Evolutionary conservation across 2,797 vertebrate genomes (phyloP).

Genomic region (Emydoidea blandingii): DNA sequence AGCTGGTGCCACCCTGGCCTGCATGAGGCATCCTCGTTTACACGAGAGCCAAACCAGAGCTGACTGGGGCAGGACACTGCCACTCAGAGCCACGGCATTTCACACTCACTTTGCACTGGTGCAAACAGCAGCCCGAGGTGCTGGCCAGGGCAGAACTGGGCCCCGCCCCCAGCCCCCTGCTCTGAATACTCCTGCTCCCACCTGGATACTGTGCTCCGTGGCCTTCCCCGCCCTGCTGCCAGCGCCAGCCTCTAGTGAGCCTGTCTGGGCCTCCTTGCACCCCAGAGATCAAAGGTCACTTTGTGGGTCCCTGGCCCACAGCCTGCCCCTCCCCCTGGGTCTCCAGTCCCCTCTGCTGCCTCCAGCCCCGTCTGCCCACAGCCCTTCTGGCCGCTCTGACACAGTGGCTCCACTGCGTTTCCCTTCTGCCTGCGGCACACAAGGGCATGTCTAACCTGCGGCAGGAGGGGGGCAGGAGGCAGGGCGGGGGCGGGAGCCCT

Average conservation of each 20-base stretch:
- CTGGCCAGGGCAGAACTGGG: too few relatives aligned
- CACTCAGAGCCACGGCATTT: not conserved
- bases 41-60: not conserved
- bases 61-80: too few relatives aligned
- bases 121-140: not conserved
- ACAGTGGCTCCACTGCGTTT: fast-evolving
- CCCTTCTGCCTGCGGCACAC: too few relatives aligned
- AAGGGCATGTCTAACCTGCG: too few relatives aligned
- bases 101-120: not conserved
- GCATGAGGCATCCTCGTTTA: not conserved
- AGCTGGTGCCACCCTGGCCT: not conserved
- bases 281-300: too few relatives aligned
- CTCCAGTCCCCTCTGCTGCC: not conserved
- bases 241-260: not conserved
- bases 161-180: too few relatives aligned
- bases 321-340: not conserved
- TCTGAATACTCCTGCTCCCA: too few relatives aligned
- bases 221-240: not conserved
- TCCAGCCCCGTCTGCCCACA: not conserved
- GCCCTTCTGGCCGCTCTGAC: not conserved
- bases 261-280: not conserved
- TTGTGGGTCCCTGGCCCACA: not conserved
- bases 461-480: not conserved
- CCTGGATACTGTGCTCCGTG: too few relatives aligned
- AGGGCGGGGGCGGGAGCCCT: too few relatives aligned